Evolutionary conservation across 2,797 vertebrate genomes (phyloP).

Genomic region (Serranus cabrilla): DNA sequence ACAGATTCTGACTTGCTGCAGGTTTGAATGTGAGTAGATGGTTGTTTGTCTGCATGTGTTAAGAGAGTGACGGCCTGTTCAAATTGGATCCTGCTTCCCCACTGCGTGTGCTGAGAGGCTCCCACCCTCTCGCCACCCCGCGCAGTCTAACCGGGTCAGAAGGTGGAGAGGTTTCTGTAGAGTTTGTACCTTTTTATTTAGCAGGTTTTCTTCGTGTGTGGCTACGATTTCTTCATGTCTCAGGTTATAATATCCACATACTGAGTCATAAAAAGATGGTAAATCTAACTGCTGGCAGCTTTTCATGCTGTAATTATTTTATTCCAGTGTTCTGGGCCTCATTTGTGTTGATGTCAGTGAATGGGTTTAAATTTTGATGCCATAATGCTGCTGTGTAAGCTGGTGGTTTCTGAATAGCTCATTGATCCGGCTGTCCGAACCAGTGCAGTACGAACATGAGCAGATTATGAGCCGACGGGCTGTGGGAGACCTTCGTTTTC

Average conservation of each 20-base stretch:
- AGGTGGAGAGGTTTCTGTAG: background rate
- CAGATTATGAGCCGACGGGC: too few relatives aligned
- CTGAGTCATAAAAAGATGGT: background rate
- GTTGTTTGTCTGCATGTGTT: background rate
- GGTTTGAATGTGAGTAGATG: slow-evolving; percentile 2
- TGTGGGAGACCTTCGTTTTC: too few relatives aligned
- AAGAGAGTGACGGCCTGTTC: slow-evolving; percentile 8
- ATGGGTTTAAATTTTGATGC: slow-evolving; percentile 13
- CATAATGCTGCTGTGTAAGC: background rate
- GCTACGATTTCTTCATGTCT: background rate
- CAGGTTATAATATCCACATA: background rate
- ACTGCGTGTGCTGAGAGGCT: slow-evolving; percentile 5
- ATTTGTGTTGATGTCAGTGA: slow-evolving; percentile 16
- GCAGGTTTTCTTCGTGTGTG: background rate
- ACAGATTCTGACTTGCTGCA: background rate
- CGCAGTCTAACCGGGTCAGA: background rate
- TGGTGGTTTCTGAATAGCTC: background rate
- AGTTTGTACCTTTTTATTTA: background rate
- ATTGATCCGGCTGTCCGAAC: slow-evolving; percentile 11
- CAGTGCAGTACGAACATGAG: background rate
- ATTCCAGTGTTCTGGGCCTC: background rate
- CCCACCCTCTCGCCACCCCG: background rate
- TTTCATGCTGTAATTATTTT: background rate
- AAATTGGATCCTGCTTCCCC: background rate
- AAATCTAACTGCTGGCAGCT: background rate